Evolutionary conservation across 2,888 invertebrate genomes (phyloP), one percentile per base, ranked within the genome.

Genomic region (Mesopsocus fuscifrons): DNA sequence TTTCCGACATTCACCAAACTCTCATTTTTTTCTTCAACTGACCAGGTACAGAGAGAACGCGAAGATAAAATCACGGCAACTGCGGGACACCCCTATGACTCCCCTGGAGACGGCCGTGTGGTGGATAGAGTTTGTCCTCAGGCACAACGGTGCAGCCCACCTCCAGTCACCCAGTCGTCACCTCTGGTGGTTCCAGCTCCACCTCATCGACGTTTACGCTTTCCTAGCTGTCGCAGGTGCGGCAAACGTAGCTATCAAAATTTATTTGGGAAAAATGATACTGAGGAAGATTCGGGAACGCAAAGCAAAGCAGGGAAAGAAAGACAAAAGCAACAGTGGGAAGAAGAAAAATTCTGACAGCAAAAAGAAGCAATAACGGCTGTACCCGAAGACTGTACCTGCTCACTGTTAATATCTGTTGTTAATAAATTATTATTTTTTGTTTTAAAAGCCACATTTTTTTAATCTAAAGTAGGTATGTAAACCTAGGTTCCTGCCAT

Each of bases 161-260:
- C 32, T 53, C 15, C 46, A 50, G 15, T 48, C 49, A 17, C 44
- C 49, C 15, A 51, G 51, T 9, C 43, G 49, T 21, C 42, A 52
- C n/a, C 38, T 54, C 44, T 49, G 50, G 16, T 50, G 49, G 42
- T 49, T 51, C 42, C 48, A 52, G 21, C 51, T 49, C 34, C 47
- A 51, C 42, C 47, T 49, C n/a, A 43, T 52, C 18, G 55, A 55
- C 46, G 49, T 53, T 2, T 23, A 47, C 2, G 40, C 32, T 6
- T 43, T 34, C n/a, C 30, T 48, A 15, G 26, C 46, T 23, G 17
- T 26, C 2, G 21, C 43, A 9, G 34, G 6, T 11, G 26, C 26
- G 8, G 26, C 8, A 11, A 11, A 11, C 26, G 11, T 26, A 9
- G 26, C 26, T 26, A 9, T 26, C 26, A 11, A 26, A 9, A 26